Base-by-base conservation (phyloP, 2,888 invertebrate genomes). In the Mycalesis mineus region DNA sequence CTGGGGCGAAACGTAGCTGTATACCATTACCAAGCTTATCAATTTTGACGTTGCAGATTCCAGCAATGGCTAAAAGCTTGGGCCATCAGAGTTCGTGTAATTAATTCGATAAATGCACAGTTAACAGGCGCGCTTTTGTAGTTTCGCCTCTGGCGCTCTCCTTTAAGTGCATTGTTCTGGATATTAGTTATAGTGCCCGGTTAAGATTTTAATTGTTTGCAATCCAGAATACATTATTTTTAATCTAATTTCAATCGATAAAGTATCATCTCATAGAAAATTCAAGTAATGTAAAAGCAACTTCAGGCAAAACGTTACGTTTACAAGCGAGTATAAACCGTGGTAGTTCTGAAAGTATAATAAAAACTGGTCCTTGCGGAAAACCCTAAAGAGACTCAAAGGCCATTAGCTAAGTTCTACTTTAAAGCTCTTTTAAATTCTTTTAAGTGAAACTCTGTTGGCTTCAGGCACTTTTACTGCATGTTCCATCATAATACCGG, bases 151-250 rank as follows among this genome's bases (percentile, higher is more conserved):
- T 48, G 51, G 15, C 56, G 59, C 59, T 57, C 57, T 56, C 51
- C 39, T 50, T 55, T 15, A 40, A 58, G 61, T 52, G 42, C 52
- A 50, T 31, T 37, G 31, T 74, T 77, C 79, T 72, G 74, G 72
- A 79, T 82, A 82, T 80, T 80, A 80, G 82, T 84, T 80, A 80
- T 22, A 41, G 17, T 36, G 42, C 28, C 42, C 36, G 31, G 31
- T 28, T 49, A 7, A 28, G 42, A 11, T 14, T n/a, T 47, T 2
- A 29, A 45, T 29, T 47, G 31, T 31, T 31, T 45, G 31, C 7
- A 29, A 15, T 22, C 5, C 5, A 22, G 22, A 5, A 22, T 22
- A 22, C 3, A 22, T 22, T 4, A n/a, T n/a, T 22, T 22, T 4
- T 4, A 22, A 22, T 2, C 22, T 22, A 22, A 4, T 5, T 4